These are phyloP conservation scores for Morelia viridis DNA, from an alignment of 2,797 vertebrate species.

Conservation along the genomic window DNA sequence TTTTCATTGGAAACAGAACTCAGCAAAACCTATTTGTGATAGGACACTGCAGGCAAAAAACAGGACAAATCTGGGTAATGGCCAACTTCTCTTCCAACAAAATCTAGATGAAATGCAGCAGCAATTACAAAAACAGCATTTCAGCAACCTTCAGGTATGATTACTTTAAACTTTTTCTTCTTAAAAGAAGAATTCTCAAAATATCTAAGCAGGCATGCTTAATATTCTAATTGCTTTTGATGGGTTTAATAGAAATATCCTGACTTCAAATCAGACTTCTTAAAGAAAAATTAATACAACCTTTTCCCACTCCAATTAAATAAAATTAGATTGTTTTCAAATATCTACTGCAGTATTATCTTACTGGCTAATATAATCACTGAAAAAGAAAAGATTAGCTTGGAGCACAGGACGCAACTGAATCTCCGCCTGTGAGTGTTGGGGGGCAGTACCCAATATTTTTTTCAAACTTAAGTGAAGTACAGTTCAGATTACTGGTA, in stretches of 20 bases:
- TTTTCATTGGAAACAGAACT: constrained; percentile 67
- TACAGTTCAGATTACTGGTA: background rate
- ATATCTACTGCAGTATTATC: background rate
- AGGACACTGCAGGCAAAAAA: constrained; percentile 75
- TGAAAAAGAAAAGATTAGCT: background rate
- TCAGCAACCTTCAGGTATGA: constrained; percentile 77
- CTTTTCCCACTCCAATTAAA: background rate
- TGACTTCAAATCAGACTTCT: background rate
- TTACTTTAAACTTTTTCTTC: constrained; percentile 28
- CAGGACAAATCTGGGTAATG: constrained; percentile 56
- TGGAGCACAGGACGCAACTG: too few species aligned
- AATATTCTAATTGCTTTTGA: background rate
- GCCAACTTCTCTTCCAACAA: constrained; percentile 71
- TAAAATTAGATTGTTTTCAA: background rate
- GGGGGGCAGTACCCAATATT: background rate
- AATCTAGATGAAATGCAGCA: constrained; percentile 74
- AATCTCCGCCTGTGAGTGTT: too few species aligned
- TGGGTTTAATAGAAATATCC: background rate
- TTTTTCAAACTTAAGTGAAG: background rate
- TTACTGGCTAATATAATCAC: background rate
- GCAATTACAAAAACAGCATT: constrained; percentile 74
- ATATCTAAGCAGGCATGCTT: background rate
- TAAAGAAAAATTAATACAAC: background rate
- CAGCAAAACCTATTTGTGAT: constrained; percentile 68
- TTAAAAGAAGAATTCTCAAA: background rate